Evolutionary conservation across 2,797 vertebrate species (phyloP), one percentile per base, ranked within the genome.

Genomic region (Cyclopterus lumpus): DNA sequence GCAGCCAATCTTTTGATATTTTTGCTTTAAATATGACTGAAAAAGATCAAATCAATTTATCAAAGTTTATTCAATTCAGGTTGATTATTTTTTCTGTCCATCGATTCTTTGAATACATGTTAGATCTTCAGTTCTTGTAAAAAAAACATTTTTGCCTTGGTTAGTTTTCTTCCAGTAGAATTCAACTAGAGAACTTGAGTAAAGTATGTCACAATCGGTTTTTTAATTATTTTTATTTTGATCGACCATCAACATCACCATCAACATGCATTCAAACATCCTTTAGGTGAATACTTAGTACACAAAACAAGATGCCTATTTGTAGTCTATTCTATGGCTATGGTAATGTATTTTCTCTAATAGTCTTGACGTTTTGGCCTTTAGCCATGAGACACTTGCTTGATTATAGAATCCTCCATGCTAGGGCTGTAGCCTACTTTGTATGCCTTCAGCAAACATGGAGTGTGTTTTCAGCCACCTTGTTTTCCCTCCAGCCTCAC

Each of bases 371-470:
- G 49, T 58, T 60, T 51, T 36, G 48, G 71, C 58, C 16, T 0
- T 65, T 53, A 54, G 44, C 75, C 53, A 9, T 58, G 14, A 54
- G 53, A 44, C 10, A 20, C 54, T 60, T 34, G 44, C 44, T 77
- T 83, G 65, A 71, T 79, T 70, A 20, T 40, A 36, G 36, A 63
- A 32, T 71, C 67, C 59, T 68, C 71, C 38, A 24, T 62, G 65
- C 51, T 49, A 48, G 32, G 71, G 54, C 60, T 63, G 58, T 26
- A 69, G 67, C 36, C 83, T 90, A 75, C 79, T 90, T 86, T 80
- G 84, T 75, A 86, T 91, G 71, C 78, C 18, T 32, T 71, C 65
- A 75, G 85, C 81, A 72, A 64, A 83, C 75, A 38, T 16, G 58
- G 32, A 51, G 44, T 32, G 32, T 75, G 61, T 68, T 77, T 54